A percentile compares a stretch with the other conserved stretches of the same genome.
Evolutionary conservation across 2,888 invertebrate genomes (phyloP).

Genomic region (Epinotia brunnichana): DNA sequence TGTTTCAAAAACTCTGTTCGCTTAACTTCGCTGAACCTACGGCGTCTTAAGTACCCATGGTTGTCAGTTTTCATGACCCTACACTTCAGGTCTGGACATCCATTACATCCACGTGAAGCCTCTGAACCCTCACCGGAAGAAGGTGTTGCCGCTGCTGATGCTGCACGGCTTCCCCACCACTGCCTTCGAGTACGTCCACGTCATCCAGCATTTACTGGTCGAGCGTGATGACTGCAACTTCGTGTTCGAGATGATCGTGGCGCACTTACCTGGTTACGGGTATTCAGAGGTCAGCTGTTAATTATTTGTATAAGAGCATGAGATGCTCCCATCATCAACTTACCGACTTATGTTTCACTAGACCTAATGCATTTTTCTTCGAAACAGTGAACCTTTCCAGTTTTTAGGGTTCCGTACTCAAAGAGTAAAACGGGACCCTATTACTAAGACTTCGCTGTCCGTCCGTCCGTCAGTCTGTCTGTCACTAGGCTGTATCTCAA

Average conservation of each 20-base stretch:
- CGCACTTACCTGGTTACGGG: conserved; percentile 60
- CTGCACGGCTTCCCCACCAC: conserved; percentile 90
- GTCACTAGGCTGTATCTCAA: too few species aligned
- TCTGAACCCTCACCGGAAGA: conserved; percentile 46
- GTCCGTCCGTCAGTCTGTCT: too few species aligned
- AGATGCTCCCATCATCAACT: background rate
- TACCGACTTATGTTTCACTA: too few species aligned
- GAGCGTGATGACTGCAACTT: conserved; percentile 70
- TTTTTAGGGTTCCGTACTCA: too few species aligned
- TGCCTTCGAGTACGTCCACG: conserved; percentile 85
- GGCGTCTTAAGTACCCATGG: too few species aligned
- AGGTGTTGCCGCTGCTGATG: conserved; percentile 81
- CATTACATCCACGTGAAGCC: conserved; percentile 86
- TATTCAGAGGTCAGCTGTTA: conserved; percentile 45
- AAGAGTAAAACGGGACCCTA: too few species aligned
- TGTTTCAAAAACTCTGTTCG: too few species aligned
- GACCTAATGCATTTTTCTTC: too few species aligned
- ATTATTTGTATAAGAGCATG: too few species aligned
- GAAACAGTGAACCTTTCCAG: too few species aligned
- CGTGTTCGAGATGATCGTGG: conserved; percentile 81
- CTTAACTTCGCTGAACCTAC: too few species aligned
- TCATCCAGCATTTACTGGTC: conserved; percentile 81
- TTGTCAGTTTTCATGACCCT: background rate
- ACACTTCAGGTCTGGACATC: conserved; percentile 69
- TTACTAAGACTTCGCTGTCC: too few species aligned